Evolutionary conservation across 1,140 invertebrate genomes (phyloP), one percentile per base, ranked within the genome.

Genomic region (Agrilus planipennis): DNA sequence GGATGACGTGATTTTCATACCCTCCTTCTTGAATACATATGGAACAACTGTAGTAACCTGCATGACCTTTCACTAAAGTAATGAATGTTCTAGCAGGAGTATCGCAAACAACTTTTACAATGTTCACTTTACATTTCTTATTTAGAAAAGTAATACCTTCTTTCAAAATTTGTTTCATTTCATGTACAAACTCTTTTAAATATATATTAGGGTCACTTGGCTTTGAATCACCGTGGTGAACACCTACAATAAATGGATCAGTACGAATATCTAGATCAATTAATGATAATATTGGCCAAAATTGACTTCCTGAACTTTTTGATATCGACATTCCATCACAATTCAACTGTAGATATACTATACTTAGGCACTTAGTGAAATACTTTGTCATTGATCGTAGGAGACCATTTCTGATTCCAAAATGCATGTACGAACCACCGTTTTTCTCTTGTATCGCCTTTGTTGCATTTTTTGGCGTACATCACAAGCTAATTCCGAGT

Each of bases 1-100:
- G 49, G 11, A 29, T 23, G 7, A 50, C 30, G 12, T 28, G 27
- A 15, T 23, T 35, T 14, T 46, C 28, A 41, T 22, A 41, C 10
- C 34, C 35, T 29, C 42, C 45, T 34, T 42, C 39, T 23, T 42
- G 41, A 11, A 17, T 35, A 28, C 49, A 42, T 15, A 37, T 42
- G 5, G 11, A 10, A 37, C 41, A 51, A 25, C 44, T 42, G 29
- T 36, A 50, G 34, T 47, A 47, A 11, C 40, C 45, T 7, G 21
- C 39, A 37, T 50, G 45, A 30, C 20, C 14, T 45, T 47, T 47
- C 5, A 41, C 31, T 2, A 16, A n/a, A 14, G 19, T 22, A 5
- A 44, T 28, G 41, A 46, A 51, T 7, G 50, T 31, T 38, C 32
- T 41, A 15, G 44, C 50, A 10, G 47, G 50, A 4, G 50, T 45